Base-by-base conservation (phyloP, 2,888 invertebrate species). In the Meganola albula region DNA sequence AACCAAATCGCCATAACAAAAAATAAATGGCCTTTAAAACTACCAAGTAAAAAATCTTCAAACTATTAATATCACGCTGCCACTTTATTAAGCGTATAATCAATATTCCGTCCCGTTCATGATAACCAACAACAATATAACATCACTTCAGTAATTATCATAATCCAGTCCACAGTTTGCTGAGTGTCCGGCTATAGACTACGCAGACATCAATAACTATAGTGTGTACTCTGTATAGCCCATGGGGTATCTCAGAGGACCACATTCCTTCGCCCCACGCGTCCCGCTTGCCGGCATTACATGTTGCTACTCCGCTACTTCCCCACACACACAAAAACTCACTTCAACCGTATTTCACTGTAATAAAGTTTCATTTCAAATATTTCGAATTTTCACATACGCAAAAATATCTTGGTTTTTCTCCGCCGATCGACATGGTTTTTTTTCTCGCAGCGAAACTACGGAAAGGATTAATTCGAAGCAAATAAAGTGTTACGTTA, bases 381-480 rank as follows among this genome's bases (percentile, higher is more conserved):
- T 27, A 21, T 8, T 20, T 25, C 1, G 6, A 16, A 37, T 50
- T 23, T 0, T 4, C 2, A 34, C 12, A 16, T 18, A 40, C 14
- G 40, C 33, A 35, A n/a, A n/a, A n/a, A n/a, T 40, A 53, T 44
- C 10, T 18, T 58, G 45, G 58, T 46, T 31, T 46, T 51, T 63
- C 57, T 59, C 40, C 58, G 58, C 47, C 63, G 67, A 74, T 72
- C 64, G 66, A 60, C 56, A 68, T 74, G 61, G 66, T 78, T 77
- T 76, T 73, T 79, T 79, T 73, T 58, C 60, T 59, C 43, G 59
- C 69, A 55, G 63, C 73, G 64, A 76, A 78, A 77, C 76, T 71
- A 67, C 73, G 77, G 74, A 77, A 78, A 77, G 74, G 79, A 79
- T 80, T 82, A 77, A 82, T 80, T 80, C 66, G 68, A 74, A 65